Conservation (phyloP, 2,113 vertebrate species). For the Maccullochella peelii region DNA sequence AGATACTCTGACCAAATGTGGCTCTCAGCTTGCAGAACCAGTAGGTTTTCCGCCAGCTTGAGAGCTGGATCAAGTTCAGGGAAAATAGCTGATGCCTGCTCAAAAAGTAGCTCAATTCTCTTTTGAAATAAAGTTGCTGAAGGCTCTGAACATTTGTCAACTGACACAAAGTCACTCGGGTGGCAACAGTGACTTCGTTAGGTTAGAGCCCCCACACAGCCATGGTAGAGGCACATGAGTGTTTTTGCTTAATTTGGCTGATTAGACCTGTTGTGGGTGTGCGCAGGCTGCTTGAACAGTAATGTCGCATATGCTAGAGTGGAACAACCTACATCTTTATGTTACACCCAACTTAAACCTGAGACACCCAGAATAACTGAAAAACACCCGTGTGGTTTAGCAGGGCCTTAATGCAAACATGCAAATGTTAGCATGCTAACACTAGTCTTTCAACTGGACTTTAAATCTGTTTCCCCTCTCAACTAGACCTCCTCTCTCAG, state of each 20-base stretch:
- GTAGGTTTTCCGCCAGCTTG: not conserved
- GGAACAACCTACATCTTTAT: not conserved
- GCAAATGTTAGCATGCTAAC: not conserved
- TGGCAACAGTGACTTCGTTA: not conserved
- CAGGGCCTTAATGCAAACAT: not conserved
- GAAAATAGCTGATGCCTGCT: not conserved
- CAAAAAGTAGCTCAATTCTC: not conserved
- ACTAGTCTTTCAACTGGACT: not conserved
- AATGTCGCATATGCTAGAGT: not conserved
- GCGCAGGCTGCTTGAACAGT: not conserved
- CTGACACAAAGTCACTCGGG: not conserved
- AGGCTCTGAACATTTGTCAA: not conserved
- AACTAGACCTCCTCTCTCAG: not conserved
- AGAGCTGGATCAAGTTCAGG: slow-evolving; percentile 3
- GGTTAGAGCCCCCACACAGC: not conserved
- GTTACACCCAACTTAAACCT: not conserved
- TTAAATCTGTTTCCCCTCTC: not conserved
- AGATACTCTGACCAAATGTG: not conserved
- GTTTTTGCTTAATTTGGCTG: not conserved
- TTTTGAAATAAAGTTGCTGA: not conserved
- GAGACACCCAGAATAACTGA: not conserved
- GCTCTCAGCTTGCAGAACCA: not conserved
- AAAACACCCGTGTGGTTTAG: not conserved
- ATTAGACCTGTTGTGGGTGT: not conserved
- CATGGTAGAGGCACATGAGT: not conserved